Percentiles rank a stretch among this genome's conserved stretches.
These are phyloP conservation scores for Holotrichia oblita DNA, from an alignment of 1,140 invertebrate species.

Conservation along the genomic window DNA sequence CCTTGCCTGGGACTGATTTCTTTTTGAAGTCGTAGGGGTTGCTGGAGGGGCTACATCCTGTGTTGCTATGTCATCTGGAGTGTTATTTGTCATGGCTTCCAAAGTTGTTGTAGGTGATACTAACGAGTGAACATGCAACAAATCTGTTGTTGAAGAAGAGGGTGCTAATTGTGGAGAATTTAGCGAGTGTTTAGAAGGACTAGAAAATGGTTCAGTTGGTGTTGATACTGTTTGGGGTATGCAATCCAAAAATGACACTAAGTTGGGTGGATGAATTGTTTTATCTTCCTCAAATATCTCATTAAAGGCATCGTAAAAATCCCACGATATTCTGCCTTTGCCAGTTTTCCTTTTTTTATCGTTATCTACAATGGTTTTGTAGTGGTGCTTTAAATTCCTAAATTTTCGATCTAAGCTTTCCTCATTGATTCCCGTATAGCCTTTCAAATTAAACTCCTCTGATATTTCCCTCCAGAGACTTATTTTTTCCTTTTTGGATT, in stretches of 20 bases:
- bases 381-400: background rate
- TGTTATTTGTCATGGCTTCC: background rate
- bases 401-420: too few relatives aligned
- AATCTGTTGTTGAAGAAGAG: background rate
- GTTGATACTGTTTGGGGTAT: background rate
- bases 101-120: background rate
- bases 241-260: background rate
- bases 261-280: background rate
- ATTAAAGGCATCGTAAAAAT: slow-evolving; percentile 16
- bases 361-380: background rate
- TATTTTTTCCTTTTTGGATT: background rate
- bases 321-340: background rate
- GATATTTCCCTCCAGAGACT: background rate
- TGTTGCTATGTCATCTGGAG: background rate
- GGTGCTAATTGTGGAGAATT: background rate
- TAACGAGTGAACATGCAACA: background rate
- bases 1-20: background rate
- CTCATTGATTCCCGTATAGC: too few relatives aligned
- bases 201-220: background rate
- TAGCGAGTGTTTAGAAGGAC: background rate
- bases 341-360: slow-evolving; percentile 19
- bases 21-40: background rate
- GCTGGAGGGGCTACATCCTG: background rate
- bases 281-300: slow-evolving; percentile 25
- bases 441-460: too few relatives aligned